These are phyloP conservation scores for Calosoma granatense DNA, from an alignment of 1,140 invertebrate genomes.

Conservation along the genomic window DNA sequence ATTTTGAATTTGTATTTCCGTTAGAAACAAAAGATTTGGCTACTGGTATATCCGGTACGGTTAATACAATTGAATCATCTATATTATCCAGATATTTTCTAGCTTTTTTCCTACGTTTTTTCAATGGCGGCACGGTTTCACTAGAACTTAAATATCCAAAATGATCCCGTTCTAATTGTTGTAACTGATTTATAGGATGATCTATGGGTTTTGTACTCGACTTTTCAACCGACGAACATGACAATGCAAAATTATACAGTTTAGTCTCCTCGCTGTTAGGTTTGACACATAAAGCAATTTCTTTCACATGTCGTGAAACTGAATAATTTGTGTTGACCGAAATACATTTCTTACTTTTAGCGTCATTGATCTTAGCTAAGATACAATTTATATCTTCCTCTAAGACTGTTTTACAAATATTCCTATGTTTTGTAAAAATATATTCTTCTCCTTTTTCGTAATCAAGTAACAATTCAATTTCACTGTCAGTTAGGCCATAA, in stretches of 20 bases:
- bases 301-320: slow-evolving; percentile 12
- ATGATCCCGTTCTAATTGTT: slow-evolving; percentile 26
- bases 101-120: slow-evolving; percentile 21
- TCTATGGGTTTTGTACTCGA: slow-evolving; percentile 14
- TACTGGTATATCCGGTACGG: too few species aligned
- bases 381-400: slow-evolving; percentile 15
- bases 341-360: not conserved
- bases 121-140: slow-evolving; percentile 13
- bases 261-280: slow-evolving; percentile 25
- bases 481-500: slow-evolving; percentile 20
- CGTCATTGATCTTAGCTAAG: not conserved
- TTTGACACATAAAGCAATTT: slow-evolving; percentile 21
- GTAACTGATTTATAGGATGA: slow-evolving; percentile 29
- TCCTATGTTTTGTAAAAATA: slow-evolving; percentile 20
- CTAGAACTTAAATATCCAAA: slow-evolving; percentile 22
- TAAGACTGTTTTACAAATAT: slow-evolving; percentile 20
- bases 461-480: slow-evolving; percentile 22
- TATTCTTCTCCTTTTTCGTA: slow-evolving; percentile 14
- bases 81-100: slow-evolving; percentile 6
- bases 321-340: not conserved
- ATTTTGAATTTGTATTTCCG: too few species aligned
- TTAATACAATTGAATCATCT: too few species aligned
- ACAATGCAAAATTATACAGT: slow-evolving; percentile 24
- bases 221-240: slow-evolving; percentile 13
- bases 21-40: too few species aligned